Evolutionary conservation across 2,888 invertebrate species (phyloP).

Genomic region (Heteromurus nitidus): DNA sequence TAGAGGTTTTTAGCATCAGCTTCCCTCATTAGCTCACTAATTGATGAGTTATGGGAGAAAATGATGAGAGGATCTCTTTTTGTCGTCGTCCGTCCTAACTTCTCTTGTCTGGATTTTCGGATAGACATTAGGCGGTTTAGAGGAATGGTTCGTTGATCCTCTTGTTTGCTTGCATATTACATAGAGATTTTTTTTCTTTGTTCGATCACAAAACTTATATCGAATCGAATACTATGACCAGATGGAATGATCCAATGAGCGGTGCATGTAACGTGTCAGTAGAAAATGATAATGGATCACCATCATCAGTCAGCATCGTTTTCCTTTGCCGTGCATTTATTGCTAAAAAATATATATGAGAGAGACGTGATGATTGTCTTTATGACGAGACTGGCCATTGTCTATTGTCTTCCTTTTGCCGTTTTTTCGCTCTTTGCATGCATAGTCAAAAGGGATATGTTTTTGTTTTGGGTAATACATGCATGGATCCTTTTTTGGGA

Average conservation of each 20-base stretch:
- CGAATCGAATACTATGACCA: constrained; percentile 13
- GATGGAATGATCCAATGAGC: constrained; percentile 56
- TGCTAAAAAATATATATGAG: not conserved
- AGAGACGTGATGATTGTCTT: not conserved
- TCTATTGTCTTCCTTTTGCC: too few relatives aligned
- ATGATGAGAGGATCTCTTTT: constrained; percentile 1
- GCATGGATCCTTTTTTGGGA: not conserved
- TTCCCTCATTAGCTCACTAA: constrained; percentile 43
- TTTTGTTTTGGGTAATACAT: not conserved
- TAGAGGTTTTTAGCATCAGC: constrained; percentile 13
- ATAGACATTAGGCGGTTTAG: too few relatives aligned
- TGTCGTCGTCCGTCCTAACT: too few relatives aligned
- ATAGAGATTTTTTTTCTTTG: constrained; percentile 35
- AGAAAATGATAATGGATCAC: constrained; percentile 43
- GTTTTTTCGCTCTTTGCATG: too few relatives aligned
- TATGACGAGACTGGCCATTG: too few relatives aligned
- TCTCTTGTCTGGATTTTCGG: too few relatives aligned
- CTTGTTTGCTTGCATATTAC: constrained; percentile 17
- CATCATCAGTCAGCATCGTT: constrained; percentile 34
- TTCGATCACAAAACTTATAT: constrained; percentile 19
- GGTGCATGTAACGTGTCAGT: constrained; percentile 58
- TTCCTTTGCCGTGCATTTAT: constrained; percentile 2
- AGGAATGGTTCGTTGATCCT: constrained; percentile 32
- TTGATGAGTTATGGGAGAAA: constrained; percentile 48
- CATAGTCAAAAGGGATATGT: too few relatives aligned